A percentile compares a stretch with the other conserved stretches of the same genome.
phyloP scores from a whole-genome alignment of 1,140 invertebrate genomes.

The Pachyrhynchus sulphureomaculatus region DNA sequence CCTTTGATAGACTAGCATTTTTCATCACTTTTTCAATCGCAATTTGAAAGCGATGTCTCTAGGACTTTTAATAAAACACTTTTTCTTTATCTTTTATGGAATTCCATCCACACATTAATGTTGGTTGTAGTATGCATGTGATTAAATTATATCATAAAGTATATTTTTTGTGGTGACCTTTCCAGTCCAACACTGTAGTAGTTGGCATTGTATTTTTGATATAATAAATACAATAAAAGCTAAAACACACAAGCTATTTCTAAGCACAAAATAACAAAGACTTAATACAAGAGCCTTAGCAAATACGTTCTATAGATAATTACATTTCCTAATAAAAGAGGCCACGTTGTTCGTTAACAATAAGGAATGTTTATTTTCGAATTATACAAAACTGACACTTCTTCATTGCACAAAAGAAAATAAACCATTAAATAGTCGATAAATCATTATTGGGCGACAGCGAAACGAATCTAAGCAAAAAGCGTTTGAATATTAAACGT shows the following conservation, averaged over 20 bases:
- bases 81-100: too few relatives aligned
- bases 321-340: constrained; percentile 21
- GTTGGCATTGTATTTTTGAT: not conserved
- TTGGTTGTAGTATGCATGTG: too few relatives aligned
- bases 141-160: too few relatives aligned
- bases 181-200: not conserved
- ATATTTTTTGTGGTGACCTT: too few relatives aligned
- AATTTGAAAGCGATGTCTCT: too few relatives aligned
- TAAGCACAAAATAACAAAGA: constrained; percentile 3
- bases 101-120: too few relatives aligned
- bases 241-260: constrained; percentile 13
- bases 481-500: constrained; percentile 20
- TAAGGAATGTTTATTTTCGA: constrained; percentile 39
- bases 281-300: constrained; percentile 7
- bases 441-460: constrained; percentile 40
- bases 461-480: constrained; percentile 33
- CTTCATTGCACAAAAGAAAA: constrained; percentile 31
- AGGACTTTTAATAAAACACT: too few relatives aligned
- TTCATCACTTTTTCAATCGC: too few relatives aligned
- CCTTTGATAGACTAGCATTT: too few relatives aligned
- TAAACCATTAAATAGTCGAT: constrained; percentile 40
- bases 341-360: constrained; percentile 27
- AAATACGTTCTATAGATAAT: constrained; percentile 24
- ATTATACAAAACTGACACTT: constrained; percentile 42
- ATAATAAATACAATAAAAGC: constrained; percentile 1